Base-by-base conservation (phyloP, 2,797 vertebrate genomes). In the Lycodopsis pacificus region DNA sequence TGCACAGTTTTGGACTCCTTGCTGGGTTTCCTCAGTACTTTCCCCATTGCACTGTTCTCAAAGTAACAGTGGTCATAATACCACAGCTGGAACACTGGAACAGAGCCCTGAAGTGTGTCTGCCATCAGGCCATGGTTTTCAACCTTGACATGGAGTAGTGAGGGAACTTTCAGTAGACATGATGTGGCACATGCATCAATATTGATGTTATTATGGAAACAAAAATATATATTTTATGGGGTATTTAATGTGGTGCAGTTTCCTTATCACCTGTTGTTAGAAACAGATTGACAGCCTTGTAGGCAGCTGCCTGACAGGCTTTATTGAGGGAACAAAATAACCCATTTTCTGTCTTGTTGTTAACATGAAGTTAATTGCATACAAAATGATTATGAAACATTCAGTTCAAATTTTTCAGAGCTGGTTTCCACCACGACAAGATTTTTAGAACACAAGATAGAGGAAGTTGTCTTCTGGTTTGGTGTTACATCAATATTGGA, bases 401-500 rank as follows among this genome's bases (percentile, higher is more conserved):
- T 61, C 22, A 59, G 38, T 40, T 65, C 19, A 58, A 68, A 76
- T 38, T 32, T 36, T 36, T 22, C 19, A 14, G 4, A 64, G 51
- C 34, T 54, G 22, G 34, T 65, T 70, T 32, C 19, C 40, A 65
- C 15, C 10, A 10, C 44, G 58, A 64, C 30, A 34, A 59, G 12
- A 36, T 66, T 66, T 48, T 27, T 7, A 34, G 40, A 25, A 48
- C 1, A 5, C 2, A 42, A 27, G 6, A 53, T 32, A 64, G 27
- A 53, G 22, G 17, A 48, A 67, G 30, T 51, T 62, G 27, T 67
- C 30, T 17, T 56, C 17, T 61, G 11, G 11, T 66, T 82, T 14
- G 20, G 36, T 65, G 44, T 42, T 67, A 80, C 82, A 76, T 61
- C 46, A 73, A 68, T 68, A 71, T 71, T 65, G 65, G 19, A 46